Conservation (phyloP, 2,888 invertebrate species). For the Lithophane leautieri region DNA sequence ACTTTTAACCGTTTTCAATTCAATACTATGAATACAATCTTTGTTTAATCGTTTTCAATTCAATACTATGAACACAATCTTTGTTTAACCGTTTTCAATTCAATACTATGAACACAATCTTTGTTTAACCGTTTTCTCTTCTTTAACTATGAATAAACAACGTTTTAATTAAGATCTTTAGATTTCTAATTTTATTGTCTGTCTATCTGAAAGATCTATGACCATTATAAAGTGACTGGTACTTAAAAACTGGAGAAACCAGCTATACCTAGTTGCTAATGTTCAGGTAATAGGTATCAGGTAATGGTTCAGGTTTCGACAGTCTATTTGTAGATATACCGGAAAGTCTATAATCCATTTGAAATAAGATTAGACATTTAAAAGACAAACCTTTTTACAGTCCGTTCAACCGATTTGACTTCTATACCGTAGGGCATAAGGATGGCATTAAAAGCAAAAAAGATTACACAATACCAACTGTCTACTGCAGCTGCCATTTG, state of each 20-base stretch:
- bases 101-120: no score
- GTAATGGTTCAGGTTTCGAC: neutral
- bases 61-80: no score
- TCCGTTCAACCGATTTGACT: no score
- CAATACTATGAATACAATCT: no score
- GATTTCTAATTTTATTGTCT: neutral
- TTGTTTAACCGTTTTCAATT: constrained; percentile 2
- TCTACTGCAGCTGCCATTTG: no score
- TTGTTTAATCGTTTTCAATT: neutral
- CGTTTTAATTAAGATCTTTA: neutral
- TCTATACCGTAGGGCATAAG: no score
- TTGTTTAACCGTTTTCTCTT: constrained; percentile 1
- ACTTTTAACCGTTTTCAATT: constrained; percentile 1
- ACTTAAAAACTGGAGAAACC: constrained; percentile 12
- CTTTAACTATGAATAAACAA: constrained; percentile 3
- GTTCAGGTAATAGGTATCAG: neutral
- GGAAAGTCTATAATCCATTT: no score
- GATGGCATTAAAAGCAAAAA: no score
- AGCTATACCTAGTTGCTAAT: neutral
- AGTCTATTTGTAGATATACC: neutral
- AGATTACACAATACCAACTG: no score
- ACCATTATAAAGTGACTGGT: neutral
- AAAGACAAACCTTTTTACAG: no score
- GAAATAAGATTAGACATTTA: no score
- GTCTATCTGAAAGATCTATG: neutral